phyloP scores from a whole-genome alignment of 2,113 vertebrate genomes.

The Prionailurus viverrinus region DNA sequence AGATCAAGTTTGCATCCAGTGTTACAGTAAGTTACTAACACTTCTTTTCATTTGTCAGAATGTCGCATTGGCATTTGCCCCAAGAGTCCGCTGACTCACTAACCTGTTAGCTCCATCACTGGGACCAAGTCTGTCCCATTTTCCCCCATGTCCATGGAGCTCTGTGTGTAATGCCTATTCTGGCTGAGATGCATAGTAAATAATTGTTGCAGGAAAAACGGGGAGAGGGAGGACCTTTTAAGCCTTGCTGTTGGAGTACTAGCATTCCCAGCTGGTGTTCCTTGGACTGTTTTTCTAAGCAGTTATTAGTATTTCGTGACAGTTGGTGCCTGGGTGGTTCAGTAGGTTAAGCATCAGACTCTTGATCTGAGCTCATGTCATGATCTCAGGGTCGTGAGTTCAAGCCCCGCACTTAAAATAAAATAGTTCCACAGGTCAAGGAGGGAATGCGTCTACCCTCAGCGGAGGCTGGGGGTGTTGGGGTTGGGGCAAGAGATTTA shows the following conservation, averaged over 20 bases:
- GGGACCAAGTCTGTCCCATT: not conserved
- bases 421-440: not conserved
- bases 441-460: not conserved
- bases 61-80: not conserved
- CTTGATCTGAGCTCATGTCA: no score
- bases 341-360: no score
- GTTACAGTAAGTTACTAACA: slow-evolving; percentile 91
- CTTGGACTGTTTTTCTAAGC: slow-evolving; percentile 29
- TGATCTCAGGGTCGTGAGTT: no score
- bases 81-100: not conserved
- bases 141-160: not conserved
- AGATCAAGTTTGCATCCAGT: slow-evolving; percentile 94
- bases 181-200: not conserved
- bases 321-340: not conserved
- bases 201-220: not conserved
- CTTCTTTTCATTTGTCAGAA: slow-evolving; percentile 61
- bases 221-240: not conserved
- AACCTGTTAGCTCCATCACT: not conserved
- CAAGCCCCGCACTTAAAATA: no score
- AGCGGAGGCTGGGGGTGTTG: no score
- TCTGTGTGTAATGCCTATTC: not conserved
- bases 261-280: not conserved
- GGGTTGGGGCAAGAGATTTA: not conserved
- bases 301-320: not conserved
- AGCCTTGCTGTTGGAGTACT: not conserved